These are phyloP conservation scores for Notolepis coatsorum DNA, from an alignment of 2,797 vertebrate genomes.

Conservation along the genomic window DNA sequence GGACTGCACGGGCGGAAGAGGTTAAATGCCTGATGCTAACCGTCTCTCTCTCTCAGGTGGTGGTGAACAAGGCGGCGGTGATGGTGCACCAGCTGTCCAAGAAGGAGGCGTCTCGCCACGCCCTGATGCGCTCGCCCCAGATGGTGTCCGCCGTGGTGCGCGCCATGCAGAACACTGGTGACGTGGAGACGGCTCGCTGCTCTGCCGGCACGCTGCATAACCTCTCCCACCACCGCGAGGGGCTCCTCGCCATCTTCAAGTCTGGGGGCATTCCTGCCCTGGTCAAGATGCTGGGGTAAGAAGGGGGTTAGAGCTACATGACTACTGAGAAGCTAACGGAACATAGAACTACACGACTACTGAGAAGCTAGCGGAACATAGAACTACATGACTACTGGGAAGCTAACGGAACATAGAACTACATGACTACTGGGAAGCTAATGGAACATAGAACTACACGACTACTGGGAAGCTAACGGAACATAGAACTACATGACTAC, in stretches of 20 bases:
- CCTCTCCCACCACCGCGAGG: slow-evolving; percentile 97
- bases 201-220: slow-evolving; percentile 98
- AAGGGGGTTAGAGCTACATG: no score
- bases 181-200: slow-evolving; percentile 97
- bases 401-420: no score
- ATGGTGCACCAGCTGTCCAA: slow-evolving; percentile 99
- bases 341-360: no score
- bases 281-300: slow-evolving; percentile 98
- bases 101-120: slow-evolving; percentile 97
- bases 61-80: slow-evolving; percentile 98
- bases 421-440: no score
- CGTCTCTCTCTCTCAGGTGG: slow-evolving; percentile 82
- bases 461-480: no score
- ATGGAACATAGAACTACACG: no score
- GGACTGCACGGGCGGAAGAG: no score
- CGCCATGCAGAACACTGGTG: slow-evolving; percentile 98
- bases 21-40: no score
- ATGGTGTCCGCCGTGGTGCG: slow-evolving; percentile 99
- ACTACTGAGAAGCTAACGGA: not conserved
- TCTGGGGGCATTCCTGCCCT: slow-evolving; percentile 97
- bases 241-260: slow-evolving; percentile 97
- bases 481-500: no score
- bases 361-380: no score
- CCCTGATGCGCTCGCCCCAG: slow-evolving; percentile 98
- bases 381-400: no score